These are phyloP conservation scores for Phthorimaea operculella DNA, from an alignment of 1,140 invertebrate genomes.

Conservation along the genomic window DNA sequence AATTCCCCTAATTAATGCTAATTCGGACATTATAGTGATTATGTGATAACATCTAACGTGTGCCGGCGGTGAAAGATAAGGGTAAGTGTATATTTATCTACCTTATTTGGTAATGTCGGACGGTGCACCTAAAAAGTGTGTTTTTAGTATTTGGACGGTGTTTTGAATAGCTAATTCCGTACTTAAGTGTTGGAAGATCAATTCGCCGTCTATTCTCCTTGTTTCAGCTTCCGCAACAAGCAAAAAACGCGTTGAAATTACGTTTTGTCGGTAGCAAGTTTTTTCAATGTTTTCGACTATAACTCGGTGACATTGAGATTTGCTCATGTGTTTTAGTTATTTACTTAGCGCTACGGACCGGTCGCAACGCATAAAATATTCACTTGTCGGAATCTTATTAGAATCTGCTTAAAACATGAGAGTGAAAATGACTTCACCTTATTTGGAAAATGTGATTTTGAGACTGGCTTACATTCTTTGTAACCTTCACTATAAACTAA, in stretches of 20 bases:
- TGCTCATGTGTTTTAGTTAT: slow-evolving; percentile 7
- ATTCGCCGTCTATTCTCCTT: no score
- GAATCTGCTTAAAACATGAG: slow-evolving; percentile 9
- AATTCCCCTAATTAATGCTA: slow-evolving; percentile 32
- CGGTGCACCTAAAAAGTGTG: slow-evolving; percentile 29
- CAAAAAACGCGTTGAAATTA: neutral
- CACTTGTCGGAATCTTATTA: slow-evolving; percentile 17
- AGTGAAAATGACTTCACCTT: no score
- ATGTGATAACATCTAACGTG: slow-evolving; percentile 55
- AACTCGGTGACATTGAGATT: neutral
- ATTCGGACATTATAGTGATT: slow-evolving; percentile 53
- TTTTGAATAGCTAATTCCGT: slow-evolving; percentile 14
- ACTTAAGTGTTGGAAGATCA: no score
- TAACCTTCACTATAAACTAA: neutral
- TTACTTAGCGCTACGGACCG: slow-evolving; percentile 1
- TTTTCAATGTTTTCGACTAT: slow-evolving; percentile 1
- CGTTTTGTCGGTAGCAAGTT: neutral
- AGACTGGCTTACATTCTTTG: no score
- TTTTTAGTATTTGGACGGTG: slow-evolving; percentile 29
- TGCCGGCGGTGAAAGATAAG: slow-evolving; percentile 49
- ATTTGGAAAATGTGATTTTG: no score
- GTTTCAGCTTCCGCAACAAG: no score
- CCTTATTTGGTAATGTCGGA: slow-evolving; percentile 32
- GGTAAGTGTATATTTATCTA: slow-evolving; percentile 38
- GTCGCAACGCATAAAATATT: slow-evolving; percentile 10